Percentiles rank a stretch among this genome's conserved stretches.
These are phyloP conservation scores for Poeciliopsis retropinna DNA, from an alignment of 2,113 vertebrate species.

Conservation along the genomic window DNA sequence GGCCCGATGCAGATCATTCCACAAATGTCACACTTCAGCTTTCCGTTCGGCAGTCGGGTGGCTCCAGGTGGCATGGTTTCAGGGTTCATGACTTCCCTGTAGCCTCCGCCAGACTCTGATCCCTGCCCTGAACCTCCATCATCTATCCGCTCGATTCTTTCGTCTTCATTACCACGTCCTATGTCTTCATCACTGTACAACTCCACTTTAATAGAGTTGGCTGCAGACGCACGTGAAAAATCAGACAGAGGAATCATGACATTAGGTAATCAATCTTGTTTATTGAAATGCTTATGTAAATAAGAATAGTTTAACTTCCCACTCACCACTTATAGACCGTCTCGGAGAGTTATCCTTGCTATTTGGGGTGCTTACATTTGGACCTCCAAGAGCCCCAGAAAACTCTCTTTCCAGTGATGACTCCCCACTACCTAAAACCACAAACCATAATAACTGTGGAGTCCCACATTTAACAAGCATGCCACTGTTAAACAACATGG, in stretches of 20 bases:
- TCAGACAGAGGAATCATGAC: background rate
- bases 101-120: slow-evolving; percentile 84
- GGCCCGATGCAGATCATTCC: slow-evolving; percentile 98
- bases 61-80: slow-evolving; percentile 87
- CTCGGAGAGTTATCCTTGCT: slow-evolving; percentile 95
- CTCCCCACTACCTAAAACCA: slow-evolving; percentile 87
- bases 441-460: slow-evolving; percentile 24
- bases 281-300: background rate
- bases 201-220: slow-evolving; percentile 98
- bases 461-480: background rate
- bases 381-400: slow-evolving; percentile 88
- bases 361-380: slow-evolving; percentile 93
- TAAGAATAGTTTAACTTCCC: slow-evolving; percentile 2
- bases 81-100: slow-evolving; percentile 86
- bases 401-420: slow-evolving; percentile 97
- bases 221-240: slow-evolving; percentile 62
- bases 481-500: background rate
- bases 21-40: slow-evolving; percentile 95
- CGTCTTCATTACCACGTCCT: slow-evolving; percentile 83
- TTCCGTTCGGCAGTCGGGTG: slow-evolving; percentile 92
- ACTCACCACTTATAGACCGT: slow-evolving; percentile 94
- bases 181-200: slow-evolving; percentile 96
- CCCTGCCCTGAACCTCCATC: slow-evolving; percentile 78
- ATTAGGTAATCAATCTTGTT: background rate
- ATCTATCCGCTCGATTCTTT: slow-evolving; percentile 81